Evolutionary conservation across 2,888 invertebrate species (phyloP), one percentile per base, ranked within the genome.

Genomic region (Drosophila tripunctata): DNA sequence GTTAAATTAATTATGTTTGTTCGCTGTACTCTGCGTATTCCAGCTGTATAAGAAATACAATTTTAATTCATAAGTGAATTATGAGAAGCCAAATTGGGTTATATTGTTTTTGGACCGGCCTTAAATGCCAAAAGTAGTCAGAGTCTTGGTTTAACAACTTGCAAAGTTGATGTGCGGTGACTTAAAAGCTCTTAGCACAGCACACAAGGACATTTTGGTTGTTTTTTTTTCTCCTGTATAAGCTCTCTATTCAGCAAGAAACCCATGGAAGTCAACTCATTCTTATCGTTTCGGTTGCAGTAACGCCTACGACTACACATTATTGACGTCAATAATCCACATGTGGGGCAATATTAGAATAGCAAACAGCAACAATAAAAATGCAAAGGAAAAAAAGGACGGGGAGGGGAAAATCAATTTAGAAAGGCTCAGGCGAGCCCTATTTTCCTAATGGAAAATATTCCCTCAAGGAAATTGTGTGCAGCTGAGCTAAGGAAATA

Each of bases 341-440:
- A 30, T 41, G 35, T 48, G 55, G 15, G 17, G 27, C 27, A 31
- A 47, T 64, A 64, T 65, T 54, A 24, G 45, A 22, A 31, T 24
- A 35, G 12, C 27, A 22, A 33, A 64, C 38, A 60, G 30, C 44
- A 60, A 31, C 27, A 48, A 33, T 8, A 10, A 47, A 52, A 63
- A 31, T 21, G 27, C 21, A 19, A 40, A 44, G 47, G 22, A 27
- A 10, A n/a, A 14, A 33, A 14, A 36, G 17, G n/a, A n/a, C n/a
- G n/a, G n/a, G n/a, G n/a, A n/a, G n/a, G n/a, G n/a, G 35, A 41
- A 68, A 68, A 68, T 62, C 56, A 51, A 74, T 68, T 52, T 52
- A 14, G 36, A 21, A 15, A n/a, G 38, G 21, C 40, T 21, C 24
- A 35, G 24, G 4, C 22, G 6, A 35, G n/a, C n/a, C 12, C 10